Evolutionary conservation across 2,888 invertebrate genomes (phyloP).

Genomic region (Bellardia pandia): DNA sequence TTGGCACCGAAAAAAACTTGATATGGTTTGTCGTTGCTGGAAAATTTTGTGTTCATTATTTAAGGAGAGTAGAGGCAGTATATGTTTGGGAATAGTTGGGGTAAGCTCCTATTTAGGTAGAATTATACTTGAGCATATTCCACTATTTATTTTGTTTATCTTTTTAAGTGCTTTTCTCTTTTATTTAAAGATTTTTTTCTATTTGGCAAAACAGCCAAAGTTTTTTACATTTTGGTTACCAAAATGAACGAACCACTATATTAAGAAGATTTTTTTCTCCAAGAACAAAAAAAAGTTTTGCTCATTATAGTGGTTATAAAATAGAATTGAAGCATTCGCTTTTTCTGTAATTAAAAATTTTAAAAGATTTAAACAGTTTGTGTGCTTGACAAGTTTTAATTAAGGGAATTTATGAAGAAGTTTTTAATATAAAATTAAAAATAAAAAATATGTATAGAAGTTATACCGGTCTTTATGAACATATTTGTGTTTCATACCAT

Average conservation of each 20-base stretch:
- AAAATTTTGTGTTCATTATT: not conserved
- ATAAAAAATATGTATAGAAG: not conserved
- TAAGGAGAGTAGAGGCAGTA: not conserved
- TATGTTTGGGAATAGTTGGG: conserved; percentile 18
- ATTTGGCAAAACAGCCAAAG: conserved; percentile 65
- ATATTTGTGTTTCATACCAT: too few species aligned
- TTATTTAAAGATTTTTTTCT: conserved; percentile 58
- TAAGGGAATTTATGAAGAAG: conserved; percentile 18
- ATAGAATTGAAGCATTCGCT: conserved; percentile 36
- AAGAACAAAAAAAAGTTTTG: conserved; percentile 63
- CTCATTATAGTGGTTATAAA: conserved; percentile 67
- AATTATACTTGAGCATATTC: conserved; percentile 67
- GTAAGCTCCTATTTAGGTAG: conserved; percentile 63
- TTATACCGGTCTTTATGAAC: not conserved
- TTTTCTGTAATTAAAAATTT: conserved; percentile 34
- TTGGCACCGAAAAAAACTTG: conserved; percentile 5
- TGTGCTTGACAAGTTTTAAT: conserved; percentile 29
- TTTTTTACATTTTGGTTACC: conserved; percentile 49
- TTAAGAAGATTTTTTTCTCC: conserved; percentile 51
- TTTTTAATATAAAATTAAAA: not conserved
- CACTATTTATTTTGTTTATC: conserved; percentile 75
- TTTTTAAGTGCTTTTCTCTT: conserved; percentile 71
- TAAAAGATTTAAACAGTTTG: conserved; percentile 29
- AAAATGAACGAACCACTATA: conserved; percentile 44
- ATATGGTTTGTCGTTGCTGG: not conserved